Conservation (phyloP, 2,888 invertebrate genomes). For the Diarsia brunnea region DNA sequence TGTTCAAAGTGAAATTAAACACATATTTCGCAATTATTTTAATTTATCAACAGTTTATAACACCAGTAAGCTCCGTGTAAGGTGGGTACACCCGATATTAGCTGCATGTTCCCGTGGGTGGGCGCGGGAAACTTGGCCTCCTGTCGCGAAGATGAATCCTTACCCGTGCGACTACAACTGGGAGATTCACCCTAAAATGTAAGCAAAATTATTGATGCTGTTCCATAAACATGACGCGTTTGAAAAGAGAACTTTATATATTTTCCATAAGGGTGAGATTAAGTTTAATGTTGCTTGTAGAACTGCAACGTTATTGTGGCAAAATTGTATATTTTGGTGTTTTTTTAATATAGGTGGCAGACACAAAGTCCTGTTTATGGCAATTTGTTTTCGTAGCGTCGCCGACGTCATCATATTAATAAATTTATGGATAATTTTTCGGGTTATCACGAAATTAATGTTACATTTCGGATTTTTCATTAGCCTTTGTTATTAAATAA, state of each 20-base stretch:
- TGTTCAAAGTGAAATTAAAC: not conserved
- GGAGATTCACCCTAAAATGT: conserved; percentile 73
- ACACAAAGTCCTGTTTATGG: conserved; percentile 81
- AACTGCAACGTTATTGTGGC: conserved; percentile 56
- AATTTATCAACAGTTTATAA: conserved; percentile 19
- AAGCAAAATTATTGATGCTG: conserved; percentile 55
- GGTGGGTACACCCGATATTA: conserved; percentile 80
- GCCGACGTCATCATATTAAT: conserved; percentile 78
- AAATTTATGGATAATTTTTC: conserved; percentile 82
- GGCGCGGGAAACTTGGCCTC: conserved; percentile 79
- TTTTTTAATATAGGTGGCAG: conserved; percentile 82
- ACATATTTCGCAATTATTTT: conserved; percentile 8
- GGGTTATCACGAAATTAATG: conserved; percentile 73
- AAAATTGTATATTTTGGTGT: conserved; percentile 75
- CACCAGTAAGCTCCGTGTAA: conserved; percentile 39
- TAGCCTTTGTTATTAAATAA: conserved; percentile 30
- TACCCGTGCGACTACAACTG: conserved; percentile 78
- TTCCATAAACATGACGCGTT: conserved; percentile 9
- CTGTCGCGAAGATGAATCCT: conserved; percentile 87
- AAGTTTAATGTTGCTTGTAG: not conserved
- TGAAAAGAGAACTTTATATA: conserved; percentile 58
- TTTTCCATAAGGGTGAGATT: conserved; percentile 39
- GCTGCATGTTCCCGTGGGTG: conserved; percentile 68
- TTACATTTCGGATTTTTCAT: conserved; percentile 56
- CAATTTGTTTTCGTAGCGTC: conserved; percentile 79